Percentiles rank a stretch among this genome's conserved stretches.
Conservation (phyloP, 2,113 vertebrate genomes). For the Anseranas semipalmata region DNA sequence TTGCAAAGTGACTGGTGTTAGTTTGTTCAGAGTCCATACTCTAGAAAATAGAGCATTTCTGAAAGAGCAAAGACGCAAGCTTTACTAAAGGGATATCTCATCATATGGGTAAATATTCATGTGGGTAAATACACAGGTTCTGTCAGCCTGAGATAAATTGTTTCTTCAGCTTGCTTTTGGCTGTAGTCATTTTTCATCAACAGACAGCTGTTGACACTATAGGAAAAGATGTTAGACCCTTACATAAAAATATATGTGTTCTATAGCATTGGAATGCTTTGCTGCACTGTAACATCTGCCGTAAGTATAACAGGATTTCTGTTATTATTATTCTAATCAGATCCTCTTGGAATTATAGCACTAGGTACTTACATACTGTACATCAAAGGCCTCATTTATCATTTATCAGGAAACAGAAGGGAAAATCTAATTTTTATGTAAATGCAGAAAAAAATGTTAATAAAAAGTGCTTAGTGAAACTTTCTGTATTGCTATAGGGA, state of each 20-base stretch:
- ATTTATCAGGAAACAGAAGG: conserved; percentile 25
- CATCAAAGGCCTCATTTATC: conserved; percentile 9
- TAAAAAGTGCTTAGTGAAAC: not conserved
- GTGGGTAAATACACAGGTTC: not conserved
- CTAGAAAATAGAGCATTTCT: not conserved
- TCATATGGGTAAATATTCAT: not conserved
- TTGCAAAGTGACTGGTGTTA: not conserved
- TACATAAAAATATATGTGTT: not conserved
- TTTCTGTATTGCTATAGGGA: not conserved
- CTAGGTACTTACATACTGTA: not conserved
- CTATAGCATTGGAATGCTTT: not conserved
- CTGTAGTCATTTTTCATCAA: not conserved
- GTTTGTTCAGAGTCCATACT: not conserved
- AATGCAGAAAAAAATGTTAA: conserved; percentile 19
- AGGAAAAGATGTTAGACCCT: not conserved
- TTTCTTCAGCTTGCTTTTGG: not conserved
- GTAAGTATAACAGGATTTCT: not conserved
- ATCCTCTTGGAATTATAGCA: not conserved
- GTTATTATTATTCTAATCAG: not conserved
- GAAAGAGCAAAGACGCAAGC: not conserved
- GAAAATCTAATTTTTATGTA: conserved; percentile 22
- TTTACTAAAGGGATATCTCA: not conserved
- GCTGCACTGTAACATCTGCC: not conserved
- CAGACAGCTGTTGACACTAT: not conserved
- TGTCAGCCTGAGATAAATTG: not conserved